Evolutionary conservation across 1,140 invertebrate genomes (phyloP).

Genomic region (Drosophila ficusphila): DNA sequence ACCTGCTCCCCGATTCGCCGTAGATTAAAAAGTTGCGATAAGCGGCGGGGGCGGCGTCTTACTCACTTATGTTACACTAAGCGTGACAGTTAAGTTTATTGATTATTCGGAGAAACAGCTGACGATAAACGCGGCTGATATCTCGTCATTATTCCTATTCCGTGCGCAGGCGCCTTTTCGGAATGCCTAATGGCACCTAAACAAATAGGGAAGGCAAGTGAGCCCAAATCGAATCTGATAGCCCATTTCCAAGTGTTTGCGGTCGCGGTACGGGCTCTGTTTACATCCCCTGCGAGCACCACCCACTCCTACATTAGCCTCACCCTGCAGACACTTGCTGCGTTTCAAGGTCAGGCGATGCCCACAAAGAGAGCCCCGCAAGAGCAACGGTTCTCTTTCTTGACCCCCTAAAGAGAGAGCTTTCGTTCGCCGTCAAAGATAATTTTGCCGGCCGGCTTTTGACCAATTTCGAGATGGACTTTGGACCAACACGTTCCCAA

Average conservation of each 20-base stretch:
- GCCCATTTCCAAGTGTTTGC: slow-evolving; percentile 2
- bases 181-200: slow-evolving; percentile 6
- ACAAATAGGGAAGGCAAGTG: slow-evolving; percentile 13
- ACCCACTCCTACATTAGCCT: neutral
- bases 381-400: slow-evolving; percentile 11
- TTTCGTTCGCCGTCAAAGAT: neutral
- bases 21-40: slow-evolving; percentile 30
- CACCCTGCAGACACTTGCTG: slow-evolving; percentile 6
- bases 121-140: slow-evolving; percentile 36
- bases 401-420: neutral
- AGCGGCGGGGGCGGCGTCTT: slow-evolving; percentile 8
- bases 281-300: slow-evolving; percentile 6
- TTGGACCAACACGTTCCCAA: slow-evolving; percentile 47
- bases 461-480: slow-evolving; percentile 38
- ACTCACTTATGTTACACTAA: slow-evolving; percentile 4
- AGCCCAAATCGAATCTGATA: slow-evolving; percentile 17
- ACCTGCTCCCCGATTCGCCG: slow-evolving; percentile 17
- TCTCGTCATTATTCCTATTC: slow-evolving; percentile 13
- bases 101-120: slow-evolving; percentile 39
- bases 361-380: neutral
- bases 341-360: slow-evolving; percentile 43
- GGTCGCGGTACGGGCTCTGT: slow-evolving; percentile 31
- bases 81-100: slow-evolving; percentile 27
- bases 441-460: slow-evolving; percentile 54
- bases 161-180: slow-evolving; percentile 36